Evolutionary conservation across 2,797 vertebrate genomes (phyloP).

Genomic region (Huso huso): DNA sequence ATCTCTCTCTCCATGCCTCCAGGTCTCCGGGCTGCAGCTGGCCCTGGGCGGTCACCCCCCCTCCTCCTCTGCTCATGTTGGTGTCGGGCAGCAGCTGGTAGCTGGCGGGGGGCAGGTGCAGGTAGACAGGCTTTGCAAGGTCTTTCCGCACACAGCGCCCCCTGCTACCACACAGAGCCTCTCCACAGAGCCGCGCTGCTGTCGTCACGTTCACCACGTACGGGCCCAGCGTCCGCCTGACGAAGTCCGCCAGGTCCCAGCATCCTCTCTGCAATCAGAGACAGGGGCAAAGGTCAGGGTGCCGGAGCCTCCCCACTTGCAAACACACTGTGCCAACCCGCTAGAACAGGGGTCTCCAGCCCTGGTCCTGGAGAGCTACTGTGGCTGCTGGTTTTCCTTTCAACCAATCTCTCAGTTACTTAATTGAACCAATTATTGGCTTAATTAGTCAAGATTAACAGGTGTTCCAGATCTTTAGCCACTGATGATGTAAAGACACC

Average conservation of each 20-base stretch:
- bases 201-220: constrained; percentile 63
- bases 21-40: constrained; percentile 35
- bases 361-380: too few relatives aligned
- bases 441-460: too few relatives aligned
- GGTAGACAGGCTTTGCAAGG: constrained; percentile 48
- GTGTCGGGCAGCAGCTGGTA: constrained; percentile 36
- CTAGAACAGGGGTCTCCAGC: too few relatives aligned
- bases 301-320: not conserved
- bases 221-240: constrained; percentile 58
- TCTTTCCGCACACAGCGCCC: constrained; percentile 64
- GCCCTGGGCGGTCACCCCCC: constrained; percentile 41
- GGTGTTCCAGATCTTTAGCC: too few relatives aligned
- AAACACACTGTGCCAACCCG: not conserved
- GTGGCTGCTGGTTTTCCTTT: too few relatives aligned
- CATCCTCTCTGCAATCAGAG: constrained; percentile 55
- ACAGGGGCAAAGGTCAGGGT: not conserved
- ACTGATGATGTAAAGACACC: too few relatives aligned
- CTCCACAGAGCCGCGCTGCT: constrained; percentile 62
- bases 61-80: constrained; percentile 13
- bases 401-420: too few relatives aligned
- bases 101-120: constrained; percentile 51
- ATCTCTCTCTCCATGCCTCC: constrained; percentile 60
- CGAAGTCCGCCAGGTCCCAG: constrained; percentile 56
- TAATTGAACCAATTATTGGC: too few relatives aligned
- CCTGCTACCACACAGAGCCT: constrained; percentile 57